phyloP scores from a whole-genome alignment of 2,113 vertebrate species.

The Speoplatyrhinus poulsoni region DNA sequence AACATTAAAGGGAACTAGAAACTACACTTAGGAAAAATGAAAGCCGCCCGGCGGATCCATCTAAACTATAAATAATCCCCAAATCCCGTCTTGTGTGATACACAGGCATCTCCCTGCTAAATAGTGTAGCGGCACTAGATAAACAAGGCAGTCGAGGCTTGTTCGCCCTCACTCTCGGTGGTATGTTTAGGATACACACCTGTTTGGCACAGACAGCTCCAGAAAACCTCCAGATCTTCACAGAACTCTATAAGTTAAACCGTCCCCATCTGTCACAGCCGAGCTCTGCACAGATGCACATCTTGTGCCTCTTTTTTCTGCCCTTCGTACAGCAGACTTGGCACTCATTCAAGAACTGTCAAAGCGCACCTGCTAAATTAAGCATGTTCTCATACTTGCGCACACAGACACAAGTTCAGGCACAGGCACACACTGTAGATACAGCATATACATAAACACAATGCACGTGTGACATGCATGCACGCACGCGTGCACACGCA shows the following conservation, averaged over 20 bases:
- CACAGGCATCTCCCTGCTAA: slow-evolving; percentile 29
- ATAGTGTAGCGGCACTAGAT: slow-evolving; percentile 22
- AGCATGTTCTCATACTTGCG: slow-evolving; percentile 60
- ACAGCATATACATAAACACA: neutral
- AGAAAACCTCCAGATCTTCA: slow-evolving; percentile 79
- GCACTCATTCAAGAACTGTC: slow-evolving; percentile 79
- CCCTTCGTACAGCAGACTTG: slow-evolving; percentile 72
- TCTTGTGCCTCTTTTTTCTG: slow-evolving; percentile 62
- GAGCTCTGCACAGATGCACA: slow-evolving; percentile 73
- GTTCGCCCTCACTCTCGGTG: slow-evolving; percentile 57
- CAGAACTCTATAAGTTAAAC: slow-evolving; percentile 83
- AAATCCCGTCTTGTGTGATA: neutral
- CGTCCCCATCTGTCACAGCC: slow-evolving; percentile 80
- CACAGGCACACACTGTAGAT: slow-evolving; percentile 17
- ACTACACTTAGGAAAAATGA: too few species aligned
- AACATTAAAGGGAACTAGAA: too few species aligned
- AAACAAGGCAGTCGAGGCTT: slow-evolving; percentile 59
- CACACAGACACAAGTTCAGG: slow-evolving; percentile 36
- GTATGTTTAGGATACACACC: slow-evolving; percentile 75
- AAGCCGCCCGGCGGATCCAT: neutral
- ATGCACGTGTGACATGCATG: slow-evolving; percentile 3
- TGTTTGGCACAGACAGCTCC: slow-evolving; percentile 75
- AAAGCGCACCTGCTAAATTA: slow-evolving; percentile 82
- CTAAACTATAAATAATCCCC: slow-evolving; percentile 3
- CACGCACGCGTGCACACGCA: slow-evolving; percentile 18